Base-by-base conservation (phyloP, 1,140 invertebrate species). In the Lasaia peninsularis region DNA sequence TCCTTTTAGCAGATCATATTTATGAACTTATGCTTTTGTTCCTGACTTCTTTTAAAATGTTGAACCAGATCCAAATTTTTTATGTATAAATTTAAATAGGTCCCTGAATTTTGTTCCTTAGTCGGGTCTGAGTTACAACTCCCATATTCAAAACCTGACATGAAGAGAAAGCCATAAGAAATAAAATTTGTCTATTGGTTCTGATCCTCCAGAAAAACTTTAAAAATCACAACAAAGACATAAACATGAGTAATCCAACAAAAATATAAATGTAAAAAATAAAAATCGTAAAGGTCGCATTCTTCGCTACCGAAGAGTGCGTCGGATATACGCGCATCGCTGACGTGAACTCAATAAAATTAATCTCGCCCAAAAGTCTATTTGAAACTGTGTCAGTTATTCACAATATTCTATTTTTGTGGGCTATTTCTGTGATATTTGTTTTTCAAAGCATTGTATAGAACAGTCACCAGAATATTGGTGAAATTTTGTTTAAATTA, bases 341-440 rank as follows among this genome's bases (percentile, higher is more conserved):
- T 58, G 37, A 60, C 62, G 52, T 50, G 49, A 52, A 52, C 58
- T 58, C 62, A 70, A 78, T 78, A 67, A 72, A 73, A 74, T 69
- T 60, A 76, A 77, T 74, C 59, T 69, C 52, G 57, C 21, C 8
- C 58, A 61, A 61, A 64, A 52, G 35, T 58, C 58, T 61, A 59
- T 57, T 59, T 52, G 72, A 73, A 84, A 63, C 64, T 82, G 76
- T 84, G 80, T 80, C 78, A 81, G 73, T 72, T 77, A 72, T 76
- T 77, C 71, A 69, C 70, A 75, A 74, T 69, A 59, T 73, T 63
- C 59, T 80, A 78, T 80, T 76, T 74, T 73, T 67, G 60, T 65
- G 52, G 62, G 62, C 75, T 81, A 81, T 81, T 81, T 78, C 56
- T 63, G 71, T 75, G 70, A 70, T 67, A 71, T 73, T 75, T 75